Evolutionary conservation across 2,113 vertebrate species (phyloP).

Genomic region (Datnioides undecimradiatus): DNA sequence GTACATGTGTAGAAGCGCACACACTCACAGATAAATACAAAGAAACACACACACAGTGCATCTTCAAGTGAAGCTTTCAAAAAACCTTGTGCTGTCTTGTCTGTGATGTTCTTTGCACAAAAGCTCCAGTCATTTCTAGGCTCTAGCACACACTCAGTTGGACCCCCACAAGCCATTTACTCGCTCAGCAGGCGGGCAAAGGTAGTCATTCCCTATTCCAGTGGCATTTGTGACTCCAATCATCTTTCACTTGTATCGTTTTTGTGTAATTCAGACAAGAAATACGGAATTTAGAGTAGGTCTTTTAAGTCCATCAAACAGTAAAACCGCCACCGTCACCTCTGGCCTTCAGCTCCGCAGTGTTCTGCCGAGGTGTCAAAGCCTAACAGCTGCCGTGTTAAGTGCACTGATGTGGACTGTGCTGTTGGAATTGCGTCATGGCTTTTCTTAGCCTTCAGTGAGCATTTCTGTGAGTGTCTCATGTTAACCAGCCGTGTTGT

Average conservation of each 20-base stretch:
- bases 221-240: constrained; percentile 56
- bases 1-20: neutral
- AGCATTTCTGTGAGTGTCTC: neutral
- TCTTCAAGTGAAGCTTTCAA: constrained; percentile 50
- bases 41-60: constrained; percentile 12
- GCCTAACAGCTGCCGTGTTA: neutral
- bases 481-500: constrained; percentile 7
- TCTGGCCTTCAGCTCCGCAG: constrained; percentile 12
- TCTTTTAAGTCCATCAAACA: constrained; percentile 15
- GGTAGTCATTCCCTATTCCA: constrained; percentile 46
- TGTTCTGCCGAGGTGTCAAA: neutral
- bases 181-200: constrained; percentile 45
- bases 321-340: constrained; percentile 17
- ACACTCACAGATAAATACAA: constrained; percentile 16
- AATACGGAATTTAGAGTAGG: constrained; percentile 3
- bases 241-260: constrained; percentile 38
- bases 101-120: constrained; percentile 43
- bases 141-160: constrained; percentile 23
- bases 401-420: constrained; percentile 4
- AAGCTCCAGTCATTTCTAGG: constrained; percentile 36
- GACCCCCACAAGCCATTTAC: constrained; percentile 54
- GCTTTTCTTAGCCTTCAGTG: neutral
- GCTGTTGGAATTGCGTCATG: neutral
- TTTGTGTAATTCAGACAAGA: constrained; percentile 47
- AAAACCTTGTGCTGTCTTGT: constrained; percentile 40